Evolutionary conservation across 2,797 vertebrate species (phyloP).

Genomic region (Sciaenops ocellatus): DNA sequence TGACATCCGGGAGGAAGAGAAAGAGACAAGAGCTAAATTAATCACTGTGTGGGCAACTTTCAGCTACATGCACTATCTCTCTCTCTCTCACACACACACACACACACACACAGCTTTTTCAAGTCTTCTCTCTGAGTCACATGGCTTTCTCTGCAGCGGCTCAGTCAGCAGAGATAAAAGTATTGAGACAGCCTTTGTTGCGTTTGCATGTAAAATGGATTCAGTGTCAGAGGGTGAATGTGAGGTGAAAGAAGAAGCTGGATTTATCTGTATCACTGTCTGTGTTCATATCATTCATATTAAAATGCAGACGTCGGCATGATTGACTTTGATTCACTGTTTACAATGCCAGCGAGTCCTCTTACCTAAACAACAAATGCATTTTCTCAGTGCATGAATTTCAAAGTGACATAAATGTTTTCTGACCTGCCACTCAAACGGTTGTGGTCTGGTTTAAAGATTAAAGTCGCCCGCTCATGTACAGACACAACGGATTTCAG

Average conservation of each 20-base stretch:
- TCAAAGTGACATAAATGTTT: background rate
- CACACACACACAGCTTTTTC: constrained; percentile 14
- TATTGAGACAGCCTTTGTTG: constrained; percentile 39
- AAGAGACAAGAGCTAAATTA: constrained; percentile 46
- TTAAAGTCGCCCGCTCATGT: background rate
- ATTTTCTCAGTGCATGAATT: background rate
- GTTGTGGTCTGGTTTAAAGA: background rate
- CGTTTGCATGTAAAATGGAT: constrained; percentile 36
- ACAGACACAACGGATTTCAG: background rate
- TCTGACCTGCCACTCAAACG: background rate
- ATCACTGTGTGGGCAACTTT: constrained; percentile 49
- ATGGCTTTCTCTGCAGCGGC: constrained; percentile 3
- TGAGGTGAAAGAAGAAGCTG: constrained; percentile 29
- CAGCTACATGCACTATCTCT: background rate
- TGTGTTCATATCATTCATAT: background rate
- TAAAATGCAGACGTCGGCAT: constrained; percentile 12
- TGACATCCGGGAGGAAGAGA: constrained; percentile 32
- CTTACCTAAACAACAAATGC: background rate
- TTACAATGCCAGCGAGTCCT: background rate
- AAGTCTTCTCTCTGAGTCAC: constrained; percentile 17
- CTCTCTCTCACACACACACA: background rate
- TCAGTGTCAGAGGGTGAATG: constrained; percentile 38
- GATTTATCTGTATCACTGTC: constrained; percentile 17
- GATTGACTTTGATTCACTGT: background rate
- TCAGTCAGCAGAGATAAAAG: constrained; percentile 52